Evolutionary conservation across 2,888 invertebrate species (phyloP).

Genomic region (Rhorus exstirpatorius): DNA sequence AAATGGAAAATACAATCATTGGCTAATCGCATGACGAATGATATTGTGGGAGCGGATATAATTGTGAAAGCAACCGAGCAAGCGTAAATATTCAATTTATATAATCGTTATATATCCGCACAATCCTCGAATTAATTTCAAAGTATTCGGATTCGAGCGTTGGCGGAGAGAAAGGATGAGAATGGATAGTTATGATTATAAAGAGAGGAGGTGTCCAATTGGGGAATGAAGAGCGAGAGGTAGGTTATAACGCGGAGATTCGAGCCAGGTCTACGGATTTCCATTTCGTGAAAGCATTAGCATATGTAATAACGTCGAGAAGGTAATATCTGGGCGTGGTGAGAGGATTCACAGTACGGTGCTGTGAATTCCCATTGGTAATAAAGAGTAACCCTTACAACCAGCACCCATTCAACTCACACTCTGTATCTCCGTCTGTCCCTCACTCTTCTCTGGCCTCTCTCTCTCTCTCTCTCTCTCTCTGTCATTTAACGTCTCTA

Average conservation of each 20-base stretch:
- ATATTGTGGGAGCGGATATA: neutral
- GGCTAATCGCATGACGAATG: conserved; percentile 33
- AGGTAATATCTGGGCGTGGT: conserved; percentile 70
- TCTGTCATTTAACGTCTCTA: conserved; percentile 26
- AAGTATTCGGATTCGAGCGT: neutral
- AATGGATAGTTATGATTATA: conserved; percentile 46
- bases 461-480: neutral
- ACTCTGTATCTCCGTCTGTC: conserved; percentile 3
- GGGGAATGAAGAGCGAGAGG: neutral
- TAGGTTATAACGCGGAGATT: conserved; percentile 40
- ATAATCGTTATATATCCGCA: conserved; percentile 23
- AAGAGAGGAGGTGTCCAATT: neutral
- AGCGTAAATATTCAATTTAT: neutral
- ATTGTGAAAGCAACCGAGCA: conserved; percentile 1
- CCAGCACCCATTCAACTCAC: conserved; percentile 39
- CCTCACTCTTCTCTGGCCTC: too few species aligned
- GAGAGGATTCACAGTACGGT: conserved; percentile 66
- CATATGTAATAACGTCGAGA: conserved; percentile 78
- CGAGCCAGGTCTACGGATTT: conserved; percentile 56
- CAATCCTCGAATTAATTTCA: conserved; percentile 31
- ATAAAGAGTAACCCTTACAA: conserved; percentile 76
- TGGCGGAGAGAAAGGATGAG: conserved; percentile 19
- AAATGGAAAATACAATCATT: conserved; percentile 29
- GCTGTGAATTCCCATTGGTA: conserved; percentile 78
- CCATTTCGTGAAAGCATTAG: conserved; percentile 75